A percentile compares a stretch with the other conserved stretches of the same genome.
Conservation (phyloP, 2,797 vertebrate genomes). For the Syngnathus rostellatus region DNA sequence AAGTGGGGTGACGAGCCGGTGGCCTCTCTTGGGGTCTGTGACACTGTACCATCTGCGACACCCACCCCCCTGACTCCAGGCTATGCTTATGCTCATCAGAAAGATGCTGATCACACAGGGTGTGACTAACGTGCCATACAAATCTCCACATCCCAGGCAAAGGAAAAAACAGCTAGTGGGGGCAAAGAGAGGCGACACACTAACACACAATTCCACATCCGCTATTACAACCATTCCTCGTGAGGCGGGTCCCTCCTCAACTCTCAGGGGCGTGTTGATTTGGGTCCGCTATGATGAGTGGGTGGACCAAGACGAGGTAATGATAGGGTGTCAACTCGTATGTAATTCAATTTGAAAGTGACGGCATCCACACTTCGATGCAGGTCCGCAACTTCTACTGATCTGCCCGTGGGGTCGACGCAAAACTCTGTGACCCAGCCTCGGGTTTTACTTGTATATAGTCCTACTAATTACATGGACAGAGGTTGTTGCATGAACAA, state of each 20-base stretch:
- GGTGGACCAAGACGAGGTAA: conserved; percentile 63
- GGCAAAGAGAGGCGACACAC: conserved; percentile 8
- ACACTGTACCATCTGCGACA: conserved; percentile 67
- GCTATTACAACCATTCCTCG: conserved; percentile 38
- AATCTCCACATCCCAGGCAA: conserved; percentile 70
- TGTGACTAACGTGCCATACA: conserved; percentile 70
- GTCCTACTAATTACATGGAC: conserved; percentile 5
- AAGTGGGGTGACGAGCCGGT: conserved; percentile 32
- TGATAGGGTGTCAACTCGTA: conserved; percentile 58
- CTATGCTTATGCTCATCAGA: conserved; percentile 71
- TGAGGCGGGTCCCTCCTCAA: conserved; percentile 40
- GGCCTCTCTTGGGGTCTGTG: conserved; percentile 53
- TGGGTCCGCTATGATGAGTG: conserved; percentile 49
- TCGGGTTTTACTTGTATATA: not conserved
- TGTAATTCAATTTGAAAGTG: conserved; percentile 69
- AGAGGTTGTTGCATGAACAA: conserved; percentile 6
- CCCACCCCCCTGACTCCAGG: conserved; percentile 33
- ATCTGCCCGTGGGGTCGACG: conserved; percentile 2
- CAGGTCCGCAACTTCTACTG: conserved; percentile 5
- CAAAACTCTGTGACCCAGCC: not conserved
- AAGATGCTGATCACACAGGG: conserved; percentile 71
- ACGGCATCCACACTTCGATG: conserved; percentile 51
- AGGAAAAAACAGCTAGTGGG: conserved; percentile 42
- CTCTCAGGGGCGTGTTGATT: conserved; percentile 45
- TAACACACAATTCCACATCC: conserved; percentile 38